Conservation (phyloP, 2,113 vertebrate genomes). For the Phainopepla nitens region DNA sequence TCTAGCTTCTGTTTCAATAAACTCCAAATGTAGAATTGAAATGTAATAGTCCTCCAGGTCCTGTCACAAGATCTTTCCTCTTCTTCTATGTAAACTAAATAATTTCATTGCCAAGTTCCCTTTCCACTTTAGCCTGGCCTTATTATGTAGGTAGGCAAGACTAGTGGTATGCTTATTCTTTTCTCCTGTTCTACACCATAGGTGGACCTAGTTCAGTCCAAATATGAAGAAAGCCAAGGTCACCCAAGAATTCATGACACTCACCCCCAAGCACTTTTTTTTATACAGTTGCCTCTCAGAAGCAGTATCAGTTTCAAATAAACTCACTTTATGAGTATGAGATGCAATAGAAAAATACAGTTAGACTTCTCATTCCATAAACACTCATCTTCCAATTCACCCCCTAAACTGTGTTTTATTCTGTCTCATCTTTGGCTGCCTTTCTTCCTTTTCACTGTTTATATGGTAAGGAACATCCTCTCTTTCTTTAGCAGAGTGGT, state of each 20-base stretch:
- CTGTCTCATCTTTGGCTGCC: background rate
- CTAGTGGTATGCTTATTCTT: background rate
- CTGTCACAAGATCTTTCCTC: background rate
- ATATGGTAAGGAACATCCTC: background rate
- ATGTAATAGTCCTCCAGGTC: background rate
- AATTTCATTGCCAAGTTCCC: background rate
- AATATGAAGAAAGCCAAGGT: background rate
- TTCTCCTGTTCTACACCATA: background rate
- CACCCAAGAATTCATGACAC: background rate
- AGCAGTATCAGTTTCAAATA: background rate
- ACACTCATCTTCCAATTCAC: background rate
- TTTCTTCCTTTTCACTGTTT: background rate
- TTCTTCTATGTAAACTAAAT: background rate
- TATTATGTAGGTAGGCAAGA: background rate
- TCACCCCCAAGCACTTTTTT: background rate
- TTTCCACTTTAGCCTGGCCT: background rate
- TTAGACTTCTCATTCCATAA: background rate
- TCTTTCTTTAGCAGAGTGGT: background rate
- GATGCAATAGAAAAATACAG: background rate
- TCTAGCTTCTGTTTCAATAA: background rate
- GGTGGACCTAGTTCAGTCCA: background rate
- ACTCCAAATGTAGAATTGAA: background rate
- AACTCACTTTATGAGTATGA: background rate
- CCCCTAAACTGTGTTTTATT: background rate
- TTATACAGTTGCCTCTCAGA: background rate